Conservation (phyloP, 2,888 invertebrate species). For the Dascillus cervinus region DNA sequence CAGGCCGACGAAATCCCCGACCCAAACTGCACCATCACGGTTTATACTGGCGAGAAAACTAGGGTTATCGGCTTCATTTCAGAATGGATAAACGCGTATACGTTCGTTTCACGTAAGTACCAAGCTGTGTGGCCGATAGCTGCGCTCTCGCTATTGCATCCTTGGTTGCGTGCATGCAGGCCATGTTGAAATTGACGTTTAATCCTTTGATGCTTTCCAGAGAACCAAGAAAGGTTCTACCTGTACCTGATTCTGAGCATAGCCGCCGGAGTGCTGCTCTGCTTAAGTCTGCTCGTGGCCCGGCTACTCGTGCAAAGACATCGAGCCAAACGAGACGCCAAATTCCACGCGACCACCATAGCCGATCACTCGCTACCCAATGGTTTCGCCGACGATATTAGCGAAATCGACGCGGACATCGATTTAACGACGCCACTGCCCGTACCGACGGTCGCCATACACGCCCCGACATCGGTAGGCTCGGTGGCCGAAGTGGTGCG, state of each 20-base stretch:
- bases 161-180: constrained; percentile 10
- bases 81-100: constrained; percentile 63
- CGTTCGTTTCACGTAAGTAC: constrained; percentile 63
- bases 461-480: constrained; percentile 34
- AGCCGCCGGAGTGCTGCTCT: constrained; percentile 61
- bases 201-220: no score
- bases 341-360: constrained; percentile 60
- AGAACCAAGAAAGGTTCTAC: constrained; percentile 72
- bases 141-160: constrained; percentile 20
- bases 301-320: constrained; percentile 63
- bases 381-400: constrained; percentile 80
- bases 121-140: constrained; percentile 16
- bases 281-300: constrained; percentile 63
- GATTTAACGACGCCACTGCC: constrained; percentile 65
- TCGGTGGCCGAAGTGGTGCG: constrained; percentile 38
- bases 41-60: constrained; percentile 42
- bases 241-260: constrained; percentile 75
- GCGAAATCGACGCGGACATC: constrained; percentile 75
- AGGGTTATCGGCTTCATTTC: constrained; percentile 57
- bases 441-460: constrained; percentile 52
- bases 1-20: constrained; percentile 36
- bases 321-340: constrained; percentile 53
- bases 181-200: constrained; percentile 4
- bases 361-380: constrained; percentile 71
- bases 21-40: constrained; percentile 46